Conservation (phyloP, 2,797 vertebrate genomes). For the Karalla daura region DNA sequence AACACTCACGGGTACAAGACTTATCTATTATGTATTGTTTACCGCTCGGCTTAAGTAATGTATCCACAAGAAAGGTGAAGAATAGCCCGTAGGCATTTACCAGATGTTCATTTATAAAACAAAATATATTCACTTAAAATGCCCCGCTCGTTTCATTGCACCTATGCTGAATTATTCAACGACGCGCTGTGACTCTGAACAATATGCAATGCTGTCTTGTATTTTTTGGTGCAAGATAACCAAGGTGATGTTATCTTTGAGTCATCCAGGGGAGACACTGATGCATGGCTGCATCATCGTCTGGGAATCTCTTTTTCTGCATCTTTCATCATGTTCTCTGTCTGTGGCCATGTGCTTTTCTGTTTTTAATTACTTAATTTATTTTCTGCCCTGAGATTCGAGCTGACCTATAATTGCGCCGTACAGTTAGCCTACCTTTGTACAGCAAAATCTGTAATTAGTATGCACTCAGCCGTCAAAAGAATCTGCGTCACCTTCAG, state of each 20-base stretch:
- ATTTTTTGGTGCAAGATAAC: slow-evolving; percentile 21
- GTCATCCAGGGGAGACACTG: not conserved
- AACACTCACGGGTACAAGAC: slow-evolving; percentile 50
- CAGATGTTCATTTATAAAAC: slow-evolving; percentile 66
- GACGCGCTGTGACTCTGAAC: slow-evolving; percentile 18
- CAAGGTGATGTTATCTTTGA: slow-evolving; percentile 12
- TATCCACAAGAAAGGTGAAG: slow-evolving; percentile 55
- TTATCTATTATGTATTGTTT: slow-evolving; percentile 70
- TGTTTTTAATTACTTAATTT: slow-evolving; percentile 29
- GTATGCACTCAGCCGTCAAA: slow-evolving; percentile 66
- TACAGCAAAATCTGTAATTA: slow-evolving; percentile 62
- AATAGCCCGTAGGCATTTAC: slow-evolving; percentile 48
- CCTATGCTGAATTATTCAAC: slow-evolving; percentile 33
- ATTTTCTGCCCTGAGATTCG: slow-evolving; percentile 47
- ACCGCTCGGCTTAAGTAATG: slow-evolving; percentile 43
- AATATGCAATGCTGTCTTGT: slow-evolving; percentile 14
- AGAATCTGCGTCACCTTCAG: slow-evolving; percentile 67
- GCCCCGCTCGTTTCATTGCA: slow-evolving; percentile 6
- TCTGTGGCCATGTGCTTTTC: slow-evolving; percentile 10
- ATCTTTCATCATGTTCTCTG: not conserved
- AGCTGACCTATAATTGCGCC: slow-evolving; percentile 68
- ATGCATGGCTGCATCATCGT: slow-evolving; percentile 9
- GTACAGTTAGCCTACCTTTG: slow-evolving; percentile 43
- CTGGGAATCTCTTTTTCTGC: slow-evolving; percentile 2
- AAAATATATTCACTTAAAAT: slow-evolving; percentile 55